phyloP scores from a whole-genome alignment of 2,797 vertebrate genomes.

The Decapterus maruadsi region DNA sequence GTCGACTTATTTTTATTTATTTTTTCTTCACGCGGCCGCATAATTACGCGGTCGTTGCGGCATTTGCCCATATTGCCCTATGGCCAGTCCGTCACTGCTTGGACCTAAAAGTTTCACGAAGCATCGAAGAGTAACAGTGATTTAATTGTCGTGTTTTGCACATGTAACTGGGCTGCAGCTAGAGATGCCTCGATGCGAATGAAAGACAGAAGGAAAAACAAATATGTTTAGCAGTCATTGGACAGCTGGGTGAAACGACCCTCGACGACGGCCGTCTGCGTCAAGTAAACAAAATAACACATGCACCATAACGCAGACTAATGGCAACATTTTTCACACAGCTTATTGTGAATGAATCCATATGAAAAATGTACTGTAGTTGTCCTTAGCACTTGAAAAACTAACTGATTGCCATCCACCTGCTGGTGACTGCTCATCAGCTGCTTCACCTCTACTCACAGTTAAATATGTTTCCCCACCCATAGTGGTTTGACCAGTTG shows the following conservation, averaged over 20 bases:
- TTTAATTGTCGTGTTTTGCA: slow-evolving; percentile 58
- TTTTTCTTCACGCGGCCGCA: too few species aligned
- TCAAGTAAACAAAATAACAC: not conserved
- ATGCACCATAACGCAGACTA: not conserved
- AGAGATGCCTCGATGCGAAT: slow-evolving; percentile 47
- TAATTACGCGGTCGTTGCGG: too few species aligned
- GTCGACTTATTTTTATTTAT: too few species aligned
- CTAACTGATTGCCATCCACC: not conserved
- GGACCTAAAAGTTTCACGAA: slow-evolving; percentile 38
- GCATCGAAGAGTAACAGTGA: slow-evolving; percentile 1
- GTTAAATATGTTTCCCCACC: too few species aligned
- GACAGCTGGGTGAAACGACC: not conserved
- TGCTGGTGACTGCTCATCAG: not conserved
- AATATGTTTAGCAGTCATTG: too few species aligned
- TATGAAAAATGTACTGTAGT: not conserved
- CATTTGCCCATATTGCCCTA: too few species aligned
- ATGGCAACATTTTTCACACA: not conserved
- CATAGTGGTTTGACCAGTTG: not conserved
- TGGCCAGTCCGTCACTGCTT: too few species aligned
- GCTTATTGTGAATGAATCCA: not conserved
- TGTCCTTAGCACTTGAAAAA: not conserved
- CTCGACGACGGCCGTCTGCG: not conserved
- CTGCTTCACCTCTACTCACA: not conserved
- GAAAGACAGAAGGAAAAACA: not conserved
- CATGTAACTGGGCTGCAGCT: slow-evolving; percentile 43